Evolutionary conservation across 53 echinoderm and acorn worm species (phyloP), one percentile per base, ranked within the genome.

Genomic region (Holothuria scabra): DNA sequence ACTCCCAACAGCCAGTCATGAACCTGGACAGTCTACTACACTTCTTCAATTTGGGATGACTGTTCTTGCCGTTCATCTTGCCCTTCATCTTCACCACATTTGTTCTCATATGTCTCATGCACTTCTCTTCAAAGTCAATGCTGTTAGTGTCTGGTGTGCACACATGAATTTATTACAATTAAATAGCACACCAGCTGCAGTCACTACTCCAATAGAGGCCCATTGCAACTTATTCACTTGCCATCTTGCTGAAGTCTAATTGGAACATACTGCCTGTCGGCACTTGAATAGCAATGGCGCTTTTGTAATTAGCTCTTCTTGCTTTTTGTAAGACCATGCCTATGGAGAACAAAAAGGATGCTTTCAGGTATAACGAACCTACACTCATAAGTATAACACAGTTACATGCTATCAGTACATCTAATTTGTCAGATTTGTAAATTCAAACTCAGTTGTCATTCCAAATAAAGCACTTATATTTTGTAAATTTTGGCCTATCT

Each of bases 181-280:
- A n/a, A 85, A 38, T 19, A 85, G 48, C 12, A 46, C 25, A 21
- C 76, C 74, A 22, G 85, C 85, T 14, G 85, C 85, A 24, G 18
- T 37, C 85, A 85, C 62, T 22, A 85, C 48, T 1, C 85, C 74
- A 7, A 76, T 67, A 1, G 1, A 8, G 1, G 68, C 56, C 6
- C 67, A 1, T 1, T 55, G 18, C 21, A 19, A 24, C 3, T 46
- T 46, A 11, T 85, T 85, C 10, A 5, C 26, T 28, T 74, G 37
- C 20, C 85, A 20, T 28, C 13, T 46, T 1, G 5, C 44, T 44
- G 44, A 44, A 44, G 5, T 44, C 10, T 5, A 10, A 10, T 44
- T 44, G 5, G 6, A 26, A 19, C 46, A 74, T 57, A 64, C 76
- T 41, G 76, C 65, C 22, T 74, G 19, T 23, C 74, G 49, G 41